Conservation (phyloP, 2,888 invertebrate genomes). For the Tubulanus polymorphus region DNA sequence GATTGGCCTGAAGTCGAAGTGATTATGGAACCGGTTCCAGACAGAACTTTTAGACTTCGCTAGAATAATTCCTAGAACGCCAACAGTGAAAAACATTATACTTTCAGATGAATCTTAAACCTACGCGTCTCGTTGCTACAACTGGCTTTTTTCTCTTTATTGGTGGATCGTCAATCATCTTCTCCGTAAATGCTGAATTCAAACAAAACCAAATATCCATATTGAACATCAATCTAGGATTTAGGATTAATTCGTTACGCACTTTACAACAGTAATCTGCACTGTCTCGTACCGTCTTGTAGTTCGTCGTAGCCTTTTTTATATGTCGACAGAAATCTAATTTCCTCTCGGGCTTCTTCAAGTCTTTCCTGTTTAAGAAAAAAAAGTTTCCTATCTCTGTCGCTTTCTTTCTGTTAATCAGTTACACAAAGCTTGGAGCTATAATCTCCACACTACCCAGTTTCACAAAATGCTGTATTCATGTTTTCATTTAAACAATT, state of each 20-base stretch:
- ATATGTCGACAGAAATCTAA: constrained; percentile 34
- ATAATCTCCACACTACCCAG: too few species aligned
- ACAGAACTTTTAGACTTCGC: neutral
- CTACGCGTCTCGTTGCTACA: constrained; percentile 36
- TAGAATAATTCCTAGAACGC: neutral
- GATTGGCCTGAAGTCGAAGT: too few species aligned
- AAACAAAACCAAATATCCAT: neutral
- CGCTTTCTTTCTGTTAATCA: too few species aligned
- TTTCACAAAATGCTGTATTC: too few species aligned
- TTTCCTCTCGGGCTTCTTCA: constrained; percentile 37
- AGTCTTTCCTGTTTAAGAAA: constrained; percentile 29
- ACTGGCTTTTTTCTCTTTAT: constrained; percentile 31
- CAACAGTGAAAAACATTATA: neutral
- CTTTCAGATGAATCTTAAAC: constrained; percentile 4
- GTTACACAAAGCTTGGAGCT: too few species aligned
- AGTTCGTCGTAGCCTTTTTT: constrained; percentile 48
- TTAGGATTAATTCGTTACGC: neutral
- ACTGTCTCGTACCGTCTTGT: constrained; percentile 31
- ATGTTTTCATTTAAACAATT: too few species aligned
- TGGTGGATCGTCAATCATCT: constrained; percentile 22
- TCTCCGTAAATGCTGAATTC: constrained; percentile 33
- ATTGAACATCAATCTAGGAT: too few species aligned
- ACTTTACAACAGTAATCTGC: neutral
- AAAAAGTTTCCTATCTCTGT: too few species aligned
- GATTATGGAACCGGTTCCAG: too few species aligned